Evolutionary conservation across 2,113 vertebrate species (phyloP), one percentile per base, ranked within the genome.

Genomic region (Mellivora capensis): DNA sequence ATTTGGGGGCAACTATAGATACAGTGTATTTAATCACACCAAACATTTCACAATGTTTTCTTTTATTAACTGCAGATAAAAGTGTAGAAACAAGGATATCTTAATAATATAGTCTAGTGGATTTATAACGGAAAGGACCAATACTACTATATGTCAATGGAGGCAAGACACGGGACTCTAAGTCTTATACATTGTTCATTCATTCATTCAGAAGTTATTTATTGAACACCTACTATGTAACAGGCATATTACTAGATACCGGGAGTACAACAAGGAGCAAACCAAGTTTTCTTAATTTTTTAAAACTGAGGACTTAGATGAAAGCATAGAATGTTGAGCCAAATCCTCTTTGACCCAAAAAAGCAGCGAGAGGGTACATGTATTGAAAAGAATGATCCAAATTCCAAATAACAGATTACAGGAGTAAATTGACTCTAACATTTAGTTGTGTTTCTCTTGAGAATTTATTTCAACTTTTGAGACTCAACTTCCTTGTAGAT

Each of bases 321-420:
- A 97, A 94, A 44, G 42, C 7, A 25, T 13, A 71, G 6, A 94
- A 92, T 67, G 44, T 29, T 95, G 23, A 92, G 67, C 61, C 7
- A 59, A 89, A 82, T 91, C 21, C 13, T 96, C 29, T 86, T 82
- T 82, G 74, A 82, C 27, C 82, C 23, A 79, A 87, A 94, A 94
- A 80, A 76, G 69, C 25, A 29, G 20, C 25, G 37, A 93, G 34
- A 42, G 18, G 77, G 21, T 59, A 95, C 81, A 85, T 31, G 14
- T 4, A 91, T n/a, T 88, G 62, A 88, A 79, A 94, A 87, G 34
- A 91, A 86, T 27, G 39, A 93, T 42, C n/a, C 34, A 95, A n/a
- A 90, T 83, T 80, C 54, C 85, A 95, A 96, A 57, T 67, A 93
- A 62, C 13, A 94, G 31, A 93, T 67, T 71, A 92, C 7, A 93